phyloP scores from a whole-genome alignment of 2,888 invertebrate genomes.

The Megamerina dolium region DNA sequence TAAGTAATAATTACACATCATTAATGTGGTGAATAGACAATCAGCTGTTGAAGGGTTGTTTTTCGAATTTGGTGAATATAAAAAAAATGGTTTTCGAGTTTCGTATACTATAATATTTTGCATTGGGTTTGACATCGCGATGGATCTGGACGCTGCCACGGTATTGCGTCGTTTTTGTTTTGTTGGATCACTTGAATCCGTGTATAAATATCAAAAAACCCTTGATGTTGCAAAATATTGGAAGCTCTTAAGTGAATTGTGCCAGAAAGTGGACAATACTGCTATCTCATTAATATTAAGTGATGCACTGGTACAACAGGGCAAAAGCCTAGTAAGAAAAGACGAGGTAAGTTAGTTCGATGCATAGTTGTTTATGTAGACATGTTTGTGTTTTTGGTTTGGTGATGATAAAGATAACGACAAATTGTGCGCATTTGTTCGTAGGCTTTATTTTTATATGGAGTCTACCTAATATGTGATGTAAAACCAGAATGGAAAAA shows the following conservation, averaged over 20 bases:
- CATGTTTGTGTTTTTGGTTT: background rate
- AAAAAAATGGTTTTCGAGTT: too few relatives aligned
- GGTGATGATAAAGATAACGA: background rate
- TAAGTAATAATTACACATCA: too few relatives aligned
- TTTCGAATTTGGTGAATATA: too few relatives aligned
- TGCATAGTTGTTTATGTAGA: background rate
- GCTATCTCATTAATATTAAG: constrained; percentile 25
- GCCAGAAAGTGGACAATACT: constrained; percentile 21
- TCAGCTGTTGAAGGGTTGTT: too few relatives aligned
- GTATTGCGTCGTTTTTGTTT: constrained; percentile 36
- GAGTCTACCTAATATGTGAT: constrained; percentile 30
- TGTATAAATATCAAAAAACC: constrained; percentile 25
- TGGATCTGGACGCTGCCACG: too few relatives aligned
- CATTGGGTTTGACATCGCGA: too few relatives aligned
- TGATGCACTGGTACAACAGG: constrained; percentile 19
- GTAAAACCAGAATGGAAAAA: constrained; percentile 26
- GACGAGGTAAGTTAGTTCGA: constrained; percentile 34
- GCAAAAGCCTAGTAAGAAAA: constrained; percentile 28
- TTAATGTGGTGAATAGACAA: too few relatives aligned
- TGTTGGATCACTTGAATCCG: constrained; percentile 32
- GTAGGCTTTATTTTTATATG: constrained; percentile 35
- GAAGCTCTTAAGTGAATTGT: constrained; percentile 19
- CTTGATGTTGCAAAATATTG: constrained; percentile 21
- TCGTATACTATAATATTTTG: too few relatives aligned
- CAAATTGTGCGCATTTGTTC: background rate